Base-by-base conservation (phyloP, 2,888 invertebrate genomes). In the Lycia hirtaria region DNA sequence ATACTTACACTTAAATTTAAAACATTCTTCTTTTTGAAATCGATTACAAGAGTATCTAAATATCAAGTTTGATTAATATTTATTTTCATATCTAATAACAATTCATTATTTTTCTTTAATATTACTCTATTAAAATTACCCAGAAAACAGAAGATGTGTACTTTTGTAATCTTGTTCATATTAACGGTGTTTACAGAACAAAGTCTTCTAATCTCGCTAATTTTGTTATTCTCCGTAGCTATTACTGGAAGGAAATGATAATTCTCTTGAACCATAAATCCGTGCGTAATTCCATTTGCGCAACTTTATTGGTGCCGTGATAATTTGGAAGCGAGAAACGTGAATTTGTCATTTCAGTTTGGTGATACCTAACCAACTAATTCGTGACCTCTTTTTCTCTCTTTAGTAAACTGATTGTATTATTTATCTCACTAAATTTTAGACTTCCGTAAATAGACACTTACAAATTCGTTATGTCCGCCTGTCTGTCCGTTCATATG, bases 231-330 rank as follows among this genome's bases (percentile, higher is more conserved):
- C 48, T 22, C 22, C 35, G n/a, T 30, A 35, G 55, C 24, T 17
- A 37, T 45, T 40, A 40, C 38, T 24, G 47, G 41, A 32, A 47
- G 41, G 35, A 35, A 54, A 43, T 48, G 33, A 48, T 43, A 43
- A 44, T 52, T 20, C 30, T 24, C 40, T 32, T 26, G 14, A 40
- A 37, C 33, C 44, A 53, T 45, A 50, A 59, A 54, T 53, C 44
- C 28, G 49, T 38, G 32, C 28, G 45, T 47, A 50, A 51, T 59
- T 35, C 47, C 26, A 55, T 59, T 58, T 49, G 43, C 30, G 33
- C 53, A 45, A 58, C 32, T 54, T 50, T 54, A 54, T 59, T 54
- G 50, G 28, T 17, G 43, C 28, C 44, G 54, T 45, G 40, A 54
- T 49, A 12, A 54, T 55, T 59, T 59, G 37, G 37, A 43, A 58